These are phyloP conservation scores for Poeciliopsis turneri DNA, from an alignment of 2,797 vertebrate genomes.

Conservation along the genomic window DNA sequence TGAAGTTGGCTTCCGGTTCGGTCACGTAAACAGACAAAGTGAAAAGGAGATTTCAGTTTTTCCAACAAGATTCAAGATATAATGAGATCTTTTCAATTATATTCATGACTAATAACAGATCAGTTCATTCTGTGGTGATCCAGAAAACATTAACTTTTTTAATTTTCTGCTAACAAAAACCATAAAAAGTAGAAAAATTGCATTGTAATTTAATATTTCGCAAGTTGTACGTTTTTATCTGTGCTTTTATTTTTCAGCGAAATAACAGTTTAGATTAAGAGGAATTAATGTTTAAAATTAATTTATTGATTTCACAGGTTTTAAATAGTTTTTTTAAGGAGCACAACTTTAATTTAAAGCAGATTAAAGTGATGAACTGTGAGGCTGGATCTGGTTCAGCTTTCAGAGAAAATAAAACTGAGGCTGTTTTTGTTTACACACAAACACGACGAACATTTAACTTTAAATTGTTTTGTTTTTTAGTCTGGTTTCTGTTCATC, in stretches of 20 bases:
- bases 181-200: background rate
- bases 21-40: background rate
- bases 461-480: background rate
- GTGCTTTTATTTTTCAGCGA: background rate
- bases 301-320: background rate
- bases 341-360: background rate
- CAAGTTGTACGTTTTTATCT: background rate
- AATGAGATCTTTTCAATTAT: background rate
- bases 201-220: background rate
- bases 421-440: background rate
- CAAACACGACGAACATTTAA: background rate
- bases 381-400: background rate
- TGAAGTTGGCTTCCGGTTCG: conserved; percentile 1
- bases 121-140: background rate
- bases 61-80: background rate
- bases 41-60: background rate
- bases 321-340: background rate
- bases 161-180: background rate
- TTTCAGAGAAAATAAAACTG: background rate
- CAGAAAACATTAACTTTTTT: background rate
- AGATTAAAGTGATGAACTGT: background rate
- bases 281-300: background rate
- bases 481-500: background rate
- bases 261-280: background rate
- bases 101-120: background rate